Percentiles rank a stretch among this genome's conserved stretches.
phyloP scores from a whole-genome alignment of 2,797 vertebrate species.

The Tokudaia muenninki region DNA sequence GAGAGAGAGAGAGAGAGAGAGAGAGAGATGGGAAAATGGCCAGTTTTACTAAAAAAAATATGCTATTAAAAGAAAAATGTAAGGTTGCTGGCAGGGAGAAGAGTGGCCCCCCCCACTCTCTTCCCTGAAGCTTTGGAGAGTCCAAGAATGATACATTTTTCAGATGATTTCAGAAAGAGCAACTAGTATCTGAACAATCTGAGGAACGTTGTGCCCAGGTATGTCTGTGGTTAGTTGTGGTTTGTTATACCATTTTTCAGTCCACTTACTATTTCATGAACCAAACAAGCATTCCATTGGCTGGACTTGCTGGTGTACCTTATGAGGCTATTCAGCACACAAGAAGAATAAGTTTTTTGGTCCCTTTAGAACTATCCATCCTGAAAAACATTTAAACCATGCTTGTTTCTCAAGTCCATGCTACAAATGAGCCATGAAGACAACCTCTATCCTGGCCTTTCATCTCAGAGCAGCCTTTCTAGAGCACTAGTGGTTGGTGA shows the following conservation, averaged over 20 bases:
- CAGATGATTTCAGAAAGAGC: conserved; percentile 58
- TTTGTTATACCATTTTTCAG: conserved; percentile 57
- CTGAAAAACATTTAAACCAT: neutral
- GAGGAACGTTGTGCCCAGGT: neutral
- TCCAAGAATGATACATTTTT: conserved; percentile 43
- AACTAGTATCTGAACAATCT: conserved; percentile 53
- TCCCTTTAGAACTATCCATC: neutral
- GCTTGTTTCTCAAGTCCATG: conserved; percentile 1
- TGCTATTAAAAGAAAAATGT: neutral
- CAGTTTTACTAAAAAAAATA: conserved; percentile 17
- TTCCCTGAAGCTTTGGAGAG: conserved; percentile 41
- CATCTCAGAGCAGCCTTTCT: neutral
- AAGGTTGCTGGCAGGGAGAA: neutral
- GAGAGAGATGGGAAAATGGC: neutral
- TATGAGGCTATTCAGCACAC: neutral
- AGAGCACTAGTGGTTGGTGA: neutral
- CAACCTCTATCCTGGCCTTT: neutral
- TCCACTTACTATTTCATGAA: conserved; percentile 27
- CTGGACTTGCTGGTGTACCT: conserved; percentile 27
- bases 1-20: neutral
- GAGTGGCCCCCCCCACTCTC: neutral
- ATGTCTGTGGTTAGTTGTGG: conserved; percentile 22
- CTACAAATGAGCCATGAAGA: neutral
- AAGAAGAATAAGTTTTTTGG: neutral
- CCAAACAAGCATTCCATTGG: neutral